Base-by-base conservation (phyloP, 2,888 invertebrate genomes). In the Exocentrus adspersus region DNA sequence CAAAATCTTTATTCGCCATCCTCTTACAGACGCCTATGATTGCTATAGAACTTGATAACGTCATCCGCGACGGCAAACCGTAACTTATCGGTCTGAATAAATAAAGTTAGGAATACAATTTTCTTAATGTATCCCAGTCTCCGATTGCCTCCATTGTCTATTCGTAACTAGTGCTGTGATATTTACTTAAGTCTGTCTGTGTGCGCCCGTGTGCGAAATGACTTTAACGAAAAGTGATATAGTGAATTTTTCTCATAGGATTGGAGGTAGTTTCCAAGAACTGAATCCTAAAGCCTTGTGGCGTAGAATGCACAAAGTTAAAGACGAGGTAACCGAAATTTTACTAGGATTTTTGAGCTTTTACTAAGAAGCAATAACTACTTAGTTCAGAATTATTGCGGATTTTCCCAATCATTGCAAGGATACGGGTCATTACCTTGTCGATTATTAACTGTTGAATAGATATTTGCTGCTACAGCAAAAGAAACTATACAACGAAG, bases 21-120 rank as follows among this genome's bases (percentile, higher is more conserved):
- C 24, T 24, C 24, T 7, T 24, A 24, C 7, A 3, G 24, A 7
- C 24, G 24, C 24, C 24, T 7, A 24, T 24, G 24, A 24, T 5
- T 24, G 7, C 7, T 24, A 24, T 7, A 7, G 37, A 30, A 12
- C 14, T 12, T 14, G 24, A 12, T n/a, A n/a, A 37, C 37, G 37
- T 37, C 37, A 37, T 37, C 37, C 37, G 14, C 12, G 37, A 37
- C 37, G 37, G 37, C 37, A 12, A n/a, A 14, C 37, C 37, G 12
- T 37, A 37, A 37, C n/a, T 37, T 37, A 37, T 37, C 32, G n/a
- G 37, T 1, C 37, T 37, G 37, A 37, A 37, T 37, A 37, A 37
- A 37, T 37, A 37, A 37, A 37, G 14, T 37, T 37, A 37, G n/a
- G n/a, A n/a, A n/a, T n/a, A n/a, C n/a, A n/a, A 37, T 37, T 37